Percentiles rank a stretch among this genome's conserved stretches.
phyloP scores from a whole-genome alignment of 2,797 vertebrate species.

The Ataeniobius toweri region DNA sequence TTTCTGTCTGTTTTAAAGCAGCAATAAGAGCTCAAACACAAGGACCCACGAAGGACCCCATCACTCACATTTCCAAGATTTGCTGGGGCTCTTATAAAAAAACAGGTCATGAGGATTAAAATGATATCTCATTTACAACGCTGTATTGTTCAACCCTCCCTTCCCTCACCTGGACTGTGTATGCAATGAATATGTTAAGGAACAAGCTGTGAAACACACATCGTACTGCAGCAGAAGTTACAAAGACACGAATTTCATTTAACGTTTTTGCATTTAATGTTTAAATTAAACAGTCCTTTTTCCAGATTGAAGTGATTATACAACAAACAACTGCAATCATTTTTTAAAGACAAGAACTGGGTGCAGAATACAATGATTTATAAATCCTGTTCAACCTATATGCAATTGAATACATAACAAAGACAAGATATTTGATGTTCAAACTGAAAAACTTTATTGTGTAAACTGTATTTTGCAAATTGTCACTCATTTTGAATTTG shows the following conservation, averaged over 20 bases:
- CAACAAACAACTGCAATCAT: not conserved
- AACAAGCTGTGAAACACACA: not conserved
- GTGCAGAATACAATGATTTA: not conserved
- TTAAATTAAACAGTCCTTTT: not conserved
- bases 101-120: not conserved
- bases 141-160: not conserved
- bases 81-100: not conserved
- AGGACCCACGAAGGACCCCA: not conserved
- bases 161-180: not conserved
- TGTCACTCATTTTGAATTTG: too few species aligned
- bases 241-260: not conserved
- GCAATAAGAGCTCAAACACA: conserved; percentile 8
- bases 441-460: too few species aligned
- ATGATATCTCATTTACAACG: too few species aligned
- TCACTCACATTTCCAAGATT: not conserved
- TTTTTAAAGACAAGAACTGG: not conserved
- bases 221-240: too few species aligned
- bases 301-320: not conserved
- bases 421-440: too few species aligned
- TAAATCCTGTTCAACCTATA: too few species aligned
- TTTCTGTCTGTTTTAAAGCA: not conserved
- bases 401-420: too few species aligned
- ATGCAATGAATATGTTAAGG: too few species aligned
- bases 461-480: too few species aligned
- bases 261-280: not conserved